These are phyloP conservation scores for Stenichneumon culpator DNA, from an alignment of 2,888 invertebrate species.

Conservation along the genomic window DNA sequence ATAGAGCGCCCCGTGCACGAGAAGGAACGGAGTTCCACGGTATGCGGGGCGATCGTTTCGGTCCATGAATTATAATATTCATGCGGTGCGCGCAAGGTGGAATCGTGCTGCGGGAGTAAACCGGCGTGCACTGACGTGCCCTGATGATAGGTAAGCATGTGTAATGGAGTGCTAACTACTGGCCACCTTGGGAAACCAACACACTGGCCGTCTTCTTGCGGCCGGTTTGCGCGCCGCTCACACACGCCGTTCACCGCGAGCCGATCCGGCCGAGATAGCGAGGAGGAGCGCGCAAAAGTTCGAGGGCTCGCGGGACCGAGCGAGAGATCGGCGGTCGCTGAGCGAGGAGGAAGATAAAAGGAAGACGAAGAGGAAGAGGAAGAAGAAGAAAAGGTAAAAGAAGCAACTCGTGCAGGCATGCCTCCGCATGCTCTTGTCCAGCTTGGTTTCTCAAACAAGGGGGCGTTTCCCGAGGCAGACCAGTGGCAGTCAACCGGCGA, in stretches of 20 bases:
- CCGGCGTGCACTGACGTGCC: constrained; percentile 76
- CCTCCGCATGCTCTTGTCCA: constrained; percentile 44
- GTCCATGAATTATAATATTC: constrained; percentile 64
- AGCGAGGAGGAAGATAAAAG: constrained; percentile 23
- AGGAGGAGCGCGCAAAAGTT: constrained; percentile 39
- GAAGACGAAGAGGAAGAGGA: constrained; percentile 53
- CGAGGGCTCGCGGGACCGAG: neutral
- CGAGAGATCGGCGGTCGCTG: no score
- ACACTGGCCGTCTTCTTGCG: constrained; percentile 56
- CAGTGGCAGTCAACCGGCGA: constrained; percentile 81
- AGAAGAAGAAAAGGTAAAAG: constrained; percentile 40
- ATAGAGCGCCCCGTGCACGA: constrained; percentile 1
- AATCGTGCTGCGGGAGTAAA: constrained; percentile 72
- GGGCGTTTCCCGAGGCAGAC: constrained; percentile 78
- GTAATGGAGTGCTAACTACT: constrained; percentile 84
- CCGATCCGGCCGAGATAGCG: constrained; percentile 63
- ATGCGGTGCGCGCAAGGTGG: constrained; percentile 14
- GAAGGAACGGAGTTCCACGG: neutral
- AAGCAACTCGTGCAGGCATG: constrained; percentile 71
- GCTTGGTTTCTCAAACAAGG: constrained; percentile 81
- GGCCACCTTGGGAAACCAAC: constrained; percentile 80
- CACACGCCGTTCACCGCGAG: no score
- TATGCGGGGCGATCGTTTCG: neutral
- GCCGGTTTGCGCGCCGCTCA: constrained; percentile 9
- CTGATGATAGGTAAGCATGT: constrained; percentile 83